Evolutionary conservation across 2,113 vertebrate species (phyloP), one percentile per base, ranked within the genome.

Genomic region (Rhynchomys soricoides): DNA sequence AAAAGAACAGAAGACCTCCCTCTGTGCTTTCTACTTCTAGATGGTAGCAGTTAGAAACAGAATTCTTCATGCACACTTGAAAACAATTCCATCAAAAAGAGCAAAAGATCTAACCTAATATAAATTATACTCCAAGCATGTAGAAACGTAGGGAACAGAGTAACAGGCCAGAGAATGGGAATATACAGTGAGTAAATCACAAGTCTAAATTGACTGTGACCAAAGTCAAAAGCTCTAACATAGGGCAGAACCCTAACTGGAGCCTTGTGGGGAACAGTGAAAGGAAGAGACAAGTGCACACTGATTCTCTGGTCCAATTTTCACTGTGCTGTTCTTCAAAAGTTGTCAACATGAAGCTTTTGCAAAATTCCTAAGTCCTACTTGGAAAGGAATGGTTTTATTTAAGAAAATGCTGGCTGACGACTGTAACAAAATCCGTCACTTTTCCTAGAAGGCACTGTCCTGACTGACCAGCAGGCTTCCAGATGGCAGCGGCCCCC

Each of bases 1-100:
- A 43, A 85, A 64, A 93, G 12, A 26, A 55, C 0, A 83, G 91
- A 87, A 74, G 73, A 77, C 24, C 45, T n/a, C 7, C 16, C 43
- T 43, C 26, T 57, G 48, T 40, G 66, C 73, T 43, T 88, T 12
- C 11, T 40, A 29, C 22, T 70, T 70, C 93, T 45, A 89, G 17
- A 22, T 34, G 31, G 17, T 48, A 9, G 83, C 48, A 34, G 1
- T 50, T 48, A 86, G 62, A 66, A 92, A 85, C 64, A 90, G 37
- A 55, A 90, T 71, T 89, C 81, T 78, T 73, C 45, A 62, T 52
- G 37, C 3, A 66, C 66, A 86, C 29, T 86, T 95, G 66, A 93
- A 96, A 97, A 89, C 70, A 50, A 85, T 5, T 5, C 26, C 83
- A 87, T 45, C 22, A 34, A 75, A 97, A 37, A 66, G 29, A 82